phyloP scores from a whole-genome alignment of 2,888 invertebrate genomes.

The Coecobrya sp. region DNA sequence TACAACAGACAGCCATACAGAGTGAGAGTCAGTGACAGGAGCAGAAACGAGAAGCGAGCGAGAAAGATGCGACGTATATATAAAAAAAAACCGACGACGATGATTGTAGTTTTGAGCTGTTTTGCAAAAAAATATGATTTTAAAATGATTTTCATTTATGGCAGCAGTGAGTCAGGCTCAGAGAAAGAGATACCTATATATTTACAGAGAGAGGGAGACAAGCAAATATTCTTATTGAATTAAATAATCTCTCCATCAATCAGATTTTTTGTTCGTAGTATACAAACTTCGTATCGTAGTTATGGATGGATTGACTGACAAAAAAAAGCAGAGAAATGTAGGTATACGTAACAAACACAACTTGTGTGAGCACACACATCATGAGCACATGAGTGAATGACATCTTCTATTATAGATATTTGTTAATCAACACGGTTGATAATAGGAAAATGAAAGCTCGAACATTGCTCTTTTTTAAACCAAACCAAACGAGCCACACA shows the following conservation, averaged over 20 bases:
- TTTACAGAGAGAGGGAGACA: constrained; percentile 3
- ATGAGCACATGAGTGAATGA: constrained; percentile 25
- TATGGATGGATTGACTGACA: not conserved
- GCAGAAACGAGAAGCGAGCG: too few species aligned
- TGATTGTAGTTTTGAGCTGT: constrained; percentile 44
- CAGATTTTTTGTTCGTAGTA: constrained; percentile 41
- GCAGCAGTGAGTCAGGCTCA: not conserved
- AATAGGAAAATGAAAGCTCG: constrained; percentile 50
- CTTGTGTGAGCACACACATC: not conserved
- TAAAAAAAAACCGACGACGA: not conserved
- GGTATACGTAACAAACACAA: too few species aligned
- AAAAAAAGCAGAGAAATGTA: constrained; percentile 1
- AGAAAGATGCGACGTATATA: too few species aligned
- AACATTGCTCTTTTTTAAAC: constrained; percentile 50
- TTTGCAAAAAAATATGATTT: constrained; percentile 44
- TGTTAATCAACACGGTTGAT: constrained; percentile 43
- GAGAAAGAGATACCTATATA: not conserved
- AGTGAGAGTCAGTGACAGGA: constrained; percentile 18
- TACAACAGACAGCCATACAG: too few species aligned
- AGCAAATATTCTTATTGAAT: constrained; percentile 68
- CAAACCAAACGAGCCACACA: constrained; percentile 49
- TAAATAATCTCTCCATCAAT: constrained; percentile 68
- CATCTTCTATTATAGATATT: constrained; percentile 18
- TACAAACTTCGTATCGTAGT: too few species aligned
- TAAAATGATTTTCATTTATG: constrained; percentile 52